Evolutionary conservation across 2,113 vertebrate species (phyloP), one percentile per base, ranked within the genome.

Genomic region (Hyperoodon ampullatus): DNA sequence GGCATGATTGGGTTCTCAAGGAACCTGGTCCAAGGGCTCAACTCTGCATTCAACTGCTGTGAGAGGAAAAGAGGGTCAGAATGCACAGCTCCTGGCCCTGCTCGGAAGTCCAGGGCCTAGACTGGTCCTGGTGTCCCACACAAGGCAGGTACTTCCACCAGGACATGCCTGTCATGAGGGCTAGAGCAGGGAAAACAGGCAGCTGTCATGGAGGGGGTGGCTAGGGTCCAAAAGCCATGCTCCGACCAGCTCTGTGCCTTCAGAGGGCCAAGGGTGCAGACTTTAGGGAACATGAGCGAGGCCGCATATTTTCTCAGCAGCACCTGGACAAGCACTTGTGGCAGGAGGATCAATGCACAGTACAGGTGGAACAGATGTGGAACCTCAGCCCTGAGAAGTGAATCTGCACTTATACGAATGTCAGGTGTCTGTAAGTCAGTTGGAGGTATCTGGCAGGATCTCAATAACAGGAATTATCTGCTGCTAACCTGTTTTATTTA

Each of bases 261-360:
- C 60, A 47, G 28, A 47, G 26, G 8, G 3, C 33, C 28, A 24
- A 15, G 10, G 13, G 0, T 21, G 15, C 53, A 75, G 70, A 33
- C 53, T 61, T 30, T 10, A 6, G 39, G 35, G 72, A 96, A 18
- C n/a, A 4, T 13, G 24, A 50, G 12, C 8, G n/a, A 86, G 65
- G 66, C n/a, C 9, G 30, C 33, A 0, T 16, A 5, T 58, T 19
- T 44, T 21, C 72, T 24, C 1, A 0, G 26, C 66, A 10, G 1
- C 28, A 28, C 68, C 35, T 0, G 5, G 13, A 6, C 8, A 16
- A n/a, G 30, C 26, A 42, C 33, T 80, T 66, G 60, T 19, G 35
- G 30, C 11, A 12, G 39, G 42, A 93, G 58, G 44, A 33, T 39
- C 28, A 6, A 0, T 14, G 14, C 50, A 18, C 3, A 23, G 60